These are phyloP conservation scores for Lasioglossum zephyrum DNA, from an alignment of 2,888 invertebrate species.

Conservation along the genomic window DNA sequence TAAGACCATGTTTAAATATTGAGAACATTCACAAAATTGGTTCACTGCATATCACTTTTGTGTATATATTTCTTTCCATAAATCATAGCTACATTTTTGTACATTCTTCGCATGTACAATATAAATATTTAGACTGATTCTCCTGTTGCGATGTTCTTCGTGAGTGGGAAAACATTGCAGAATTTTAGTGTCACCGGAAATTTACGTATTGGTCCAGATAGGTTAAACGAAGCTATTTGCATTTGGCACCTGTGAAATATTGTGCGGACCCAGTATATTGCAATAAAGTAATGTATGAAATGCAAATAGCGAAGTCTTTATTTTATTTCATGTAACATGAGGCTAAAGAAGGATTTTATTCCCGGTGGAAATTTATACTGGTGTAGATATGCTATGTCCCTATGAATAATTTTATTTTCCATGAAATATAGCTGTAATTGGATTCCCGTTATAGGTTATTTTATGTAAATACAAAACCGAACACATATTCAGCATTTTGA, in stretches of 20 bases:
- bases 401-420: background rate
- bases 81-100: background rate
- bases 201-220: background rate
- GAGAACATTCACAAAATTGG: background rate
- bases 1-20: background rate
- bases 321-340: background rate
- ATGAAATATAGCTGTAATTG: background rate
- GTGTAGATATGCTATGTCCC: background rate
- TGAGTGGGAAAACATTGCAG: background rate
- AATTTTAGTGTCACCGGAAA: background rate
- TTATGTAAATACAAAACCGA: background rate
- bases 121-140: background rate
- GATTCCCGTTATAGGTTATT: background rate
- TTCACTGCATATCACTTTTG: background rate
- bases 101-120: background rate
- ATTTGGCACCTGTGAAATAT: background rate
- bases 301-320: background rate
- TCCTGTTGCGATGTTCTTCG: background rate
- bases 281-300: background rate
- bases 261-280: background rate
- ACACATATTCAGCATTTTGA: background rate
- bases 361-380: background rate
- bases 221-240: background rate
- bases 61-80: background rate
- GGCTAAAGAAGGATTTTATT: conserved; percentile 1